Base-by-base conservation (phyloP, 2,797 vertebrate genomes). In the Brachyalestes nurse region DNA sequence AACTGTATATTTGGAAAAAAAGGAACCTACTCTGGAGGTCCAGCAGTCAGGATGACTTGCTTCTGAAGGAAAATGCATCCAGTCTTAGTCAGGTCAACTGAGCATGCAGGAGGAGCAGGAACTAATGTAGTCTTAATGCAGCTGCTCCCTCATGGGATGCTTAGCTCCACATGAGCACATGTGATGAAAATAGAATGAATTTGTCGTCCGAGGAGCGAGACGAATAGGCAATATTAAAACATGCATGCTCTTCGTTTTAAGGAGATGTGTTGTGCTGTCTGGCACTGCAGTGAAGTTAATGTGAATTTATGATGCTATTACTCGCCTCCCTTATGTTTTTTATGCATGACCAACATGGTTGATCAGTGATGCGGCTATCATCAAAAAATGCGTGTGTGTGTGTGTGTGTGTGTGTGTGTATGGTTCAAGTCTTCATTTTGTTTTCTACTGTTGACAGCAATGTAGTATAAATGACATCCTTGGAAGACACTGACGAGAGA, bases 271-370 rank as follows among this genome's bases (percentile, higher is more conserved):
- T 14, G 14, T 70, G 66, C 66, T 49, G 40, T 69, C 66, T 45
- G 55, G 23, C 66, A 38, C 77, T 40, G 70, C 38, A 70, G 28
- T 77, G 74, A 70, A 66, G 74, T 77, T 82, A 77, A 72, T 82
- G 74, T 23, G 70, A 72, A 77, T 77, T 72, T 77, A 77, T 77
- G 75, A 72, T 51, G 55, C 73, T 64, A 81, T 81, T 76, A 71
- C 66, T n/a, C 21, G 62, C 34, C 47, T 81, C 42, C 74, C 42
- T 62, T 80, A 47, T 82, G 38, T 78, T 58, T 76, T 19, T 64
- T 61, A 61, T 77, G 64, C 67, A 6, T 82, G 58, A 61, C 75
- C 58, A 72, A 60, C 55, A 60, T 14, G 38, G 8, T 60, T 60
- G 55, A 60, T 42, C 55, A 74, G 53, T 45, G 55, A 58, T 60